phyloP scores from a whole-genome alignment of 2,888 invertebrate genomes.

The Incurvaria masculella region DNA sequence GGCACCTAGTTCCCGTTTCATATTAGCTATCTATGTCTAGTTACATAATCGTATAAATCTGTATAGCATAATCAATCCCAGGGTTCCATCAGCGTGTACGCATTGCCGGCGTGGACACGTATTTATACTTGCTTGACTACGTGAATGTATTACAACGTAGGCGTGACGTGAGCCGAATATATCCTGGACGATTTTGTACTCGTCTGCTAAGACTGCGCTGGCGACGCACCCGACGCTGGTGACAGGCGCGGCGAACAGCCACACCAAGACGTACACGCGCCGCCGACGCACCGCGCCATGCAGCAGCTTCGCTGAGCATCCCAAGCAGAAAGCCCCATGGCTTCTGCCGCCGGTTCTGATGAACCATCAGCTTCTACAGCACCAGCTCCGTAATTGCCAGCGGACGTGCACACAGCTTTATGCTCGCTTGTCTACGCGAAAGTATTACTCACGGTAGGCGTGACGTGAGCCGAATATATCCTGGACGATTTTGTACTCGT shows the following conservation, averaged over 20 bases:
- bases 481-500: slow-evolving; percentile 38
- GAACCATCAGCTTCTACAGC: slow-evolving; percentile 45
- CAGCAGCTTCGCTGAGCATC: slow-evolving; percentile 46
- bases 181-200: slow-evolving; percentile 37
- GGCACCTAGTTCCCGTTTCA: too few relatives aligned
- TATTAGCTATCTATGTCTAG: too few relatives aligned
- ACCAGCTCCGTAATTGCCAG: slow-evolving; percentile 50
- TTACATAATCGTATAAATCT: too few relatives aligned
- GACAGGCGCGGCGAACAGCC: slow-evolving; percentile 44
- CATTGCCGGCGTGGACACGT: too few relatives aligned
- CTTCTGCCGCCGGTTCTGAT: too few relatives aligned
- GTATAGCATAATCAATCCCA: too few relatives aligned
- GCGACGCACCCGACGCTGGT: slow-evolving; percentile 33
- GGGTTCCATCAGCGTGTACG: too few relatives aligned
- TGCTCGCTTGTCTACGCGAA: too few relatives aligned
- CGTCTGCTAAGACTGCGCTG: slow-evolving; percentile 35
- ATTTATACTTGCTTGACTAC: too few relatives aligned
- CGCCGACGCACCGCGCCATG: slow-evolving; percentile 48
- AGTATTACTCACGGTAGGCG: slow-evolving; percentile 49
- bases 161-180: slow-evolving; percentile 42
- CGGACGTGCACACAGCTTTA: background rate
- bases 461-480: slow-evolving; percentile 43
- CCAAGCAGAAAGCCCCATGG: slow-evolving; percentile 41
- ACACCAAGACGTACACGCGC: slow-evolving; percentile 43
- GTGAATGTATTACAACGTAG: too few relatives aligned